Percentiles rank a stretch among this genome's conserved stretches.
phyloP scores from a whole-genome alignment of 2,888 invertebrate species.

The Graphium colonna region DNA sequence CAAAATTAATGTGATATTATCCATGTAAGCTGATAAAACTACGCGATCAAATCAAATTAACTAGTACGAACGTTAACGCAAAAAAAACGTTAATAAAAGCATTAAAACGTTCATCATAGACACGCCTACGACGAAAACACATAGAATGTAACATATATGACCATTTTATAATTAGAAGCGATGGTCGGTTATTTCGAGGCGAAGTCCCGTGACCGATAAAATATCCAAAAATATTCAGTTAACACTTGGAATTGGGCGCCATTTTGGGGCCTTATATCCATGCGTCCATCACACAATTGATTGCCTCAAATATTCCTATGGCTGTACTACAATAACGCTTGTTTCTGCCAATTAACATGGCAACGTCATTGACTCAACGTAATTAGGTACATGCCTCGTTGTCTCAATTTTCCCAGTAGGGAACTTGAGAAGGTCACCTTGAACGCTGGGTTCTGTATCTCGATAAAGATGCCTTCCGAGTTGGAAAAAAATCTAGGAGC shows the following conservation, averaged over 20 bases:
- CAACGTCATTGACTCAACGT: constrained; percentile 23
- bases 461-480: constrained; percentile 6
- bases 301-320: constrained; percentile 26
- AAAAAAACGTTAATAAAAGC: neutral
- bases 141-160: neutral
- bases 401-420: constrained; percentile 24
- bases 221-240: constrained; percentile 21
- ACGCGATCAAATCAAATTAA: too few species aligned
- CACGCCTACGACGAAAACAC: neutral
- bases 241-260: constrained; percentile 3
- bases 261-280: neutral
- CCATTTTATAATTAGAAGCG: constrained; percentile 62
- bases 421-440: constrained; percentile 30
- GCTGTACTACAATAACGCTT: constrained; percentile 6
- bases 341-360: constrained; percentile 29
- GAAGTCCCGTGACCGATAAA: constrained; percentile 59
- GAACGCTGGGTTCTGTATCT: constrained; percentile 16
- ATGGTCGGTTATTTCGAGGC: constrained; percentile 70
- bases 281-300: neutral
- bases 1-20: too few species aligned
- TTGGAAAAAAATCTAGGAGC: constrained; percentile 32
- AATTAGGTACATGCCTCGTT: constrained; percentile 30
- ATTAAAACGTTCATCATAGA: neutral
- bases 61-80: too few species aligned
- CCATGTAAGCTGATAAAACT: too few species aligned